Conservation (phyloP, 2,797 vertebrate species). For the Coregonus suidteri region DNA sequence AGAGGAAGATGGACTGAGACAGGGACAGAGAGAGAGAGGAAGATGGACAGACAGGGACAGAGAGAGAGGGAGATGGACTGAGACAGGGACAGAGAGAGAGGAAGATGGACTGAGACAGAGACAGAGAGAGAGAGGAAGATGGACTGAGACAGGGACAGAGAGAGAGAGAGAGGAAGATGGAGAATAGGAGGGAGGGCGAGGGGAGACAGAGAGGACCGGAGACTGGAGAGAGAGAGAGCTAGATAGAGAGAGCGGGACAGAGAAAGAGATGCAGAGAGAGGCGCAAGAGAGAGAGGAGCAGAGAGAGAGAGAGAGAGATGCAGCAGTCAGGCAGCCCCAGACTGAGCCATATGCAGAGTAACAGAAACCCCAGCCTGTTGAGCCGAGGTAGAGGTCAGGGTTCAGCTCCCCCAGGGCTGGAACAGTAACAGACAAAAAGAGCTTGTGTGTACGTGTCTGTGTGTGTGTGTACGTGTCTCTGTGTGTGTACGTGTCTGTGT, state of each 20-base stretch:
- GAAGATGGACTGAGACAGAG: neutral
- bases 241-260: neutral
- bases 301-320: neutral
- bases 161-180: neutral
- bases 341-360: slow-evolving; percentile 38
- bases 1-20: neutral
- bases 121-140: neutral
- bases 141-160: neutral
- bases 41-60: neutral
- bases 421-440: slow-evolving; percentile 49
- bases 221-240: neutral
- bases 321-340: slow-evolving; percentile 4
- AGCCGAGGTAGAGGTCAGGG: slow-evolving; percentile 47
- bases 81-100: neutral
- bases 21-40: neutral
- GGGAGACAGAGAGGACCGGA: neutral
- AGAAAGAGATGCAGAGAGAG: neutral
- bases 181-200: neutral
- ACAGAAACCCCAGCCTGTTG: slow-evolving; percentile 37
- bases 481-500: slow-evolving; percentile 7
- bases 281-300: neutral
- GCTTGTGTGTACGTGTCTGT: slow-evolving; percentile 32
- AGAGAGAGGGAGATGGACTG: neutral
- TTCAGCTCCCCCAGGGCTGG: slow-evolving; percentile 36
- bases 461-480: neutral